Evolutionary conservation across 2,113 vertebrate genomes (phyloP), one percentile per base, ranked within the genome.

Genomic region (Bos indicus): DNA sequence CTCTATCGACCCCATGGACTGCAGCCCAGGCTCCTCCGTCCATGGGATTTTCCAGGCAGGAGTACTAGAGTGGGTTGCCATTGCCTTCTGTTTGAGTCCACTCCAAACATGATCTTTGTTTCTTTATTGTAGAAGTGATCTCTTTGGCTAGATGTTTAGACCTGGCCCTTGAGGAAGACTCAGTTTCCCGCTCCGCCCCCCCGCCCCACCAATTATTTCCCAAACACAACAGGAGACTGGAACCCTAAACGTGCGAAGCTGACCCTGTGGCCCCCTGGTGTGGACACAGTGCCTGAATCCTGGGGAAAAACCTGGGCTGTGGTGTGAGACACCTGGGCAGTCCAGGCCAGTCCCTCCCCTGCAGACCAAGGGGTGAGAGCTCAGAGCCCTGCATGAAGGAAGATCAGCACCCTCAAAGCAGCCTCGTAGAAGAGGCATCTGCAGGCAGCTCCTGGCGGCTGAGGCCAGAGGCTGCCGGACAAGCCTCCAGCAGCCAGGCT

Each of bases 191-290:
- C 21, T 43, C 43, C 5, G 1, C 15, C 67, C n/a, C n/a, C 19
- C 21, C 11, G 5, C 23, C 16, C 16, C 16, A 5, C 12, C n/a
- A 51, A 30, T 59, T 30, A 43, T 54, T 85, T 85, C 25, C 46
- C 19, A 40, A 67, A 96, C 0, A 0, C 6, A 40, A 57, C 46
- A 48, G 52, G 78, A n/a, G 77, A 23, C n/a, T 43, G 21, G 59
- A 33, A 43, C 9, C 28, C 62, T 77, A 30, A 23, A 43, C 9
- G 17, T 5, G n/a, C 1, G 17, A 36, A 84, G 43, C 46, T 67
- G 52, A 33, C 2, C n/a, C 60, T 26, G 7, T 10, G 43, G 36
- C 5, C 28, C 67, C 67, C 51, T 0, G 0, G 2, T 6, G 3
- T 9, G 11, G n/a, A 36, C 51, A 56, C 33, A 4, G n/a, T 2